Percentiles rank a stretch among this genome's conserved stretches.
Evolutionary conservation across 2,888 invertebrate species (phyloP).

Genomic region (Erynnis tages): DNA sequence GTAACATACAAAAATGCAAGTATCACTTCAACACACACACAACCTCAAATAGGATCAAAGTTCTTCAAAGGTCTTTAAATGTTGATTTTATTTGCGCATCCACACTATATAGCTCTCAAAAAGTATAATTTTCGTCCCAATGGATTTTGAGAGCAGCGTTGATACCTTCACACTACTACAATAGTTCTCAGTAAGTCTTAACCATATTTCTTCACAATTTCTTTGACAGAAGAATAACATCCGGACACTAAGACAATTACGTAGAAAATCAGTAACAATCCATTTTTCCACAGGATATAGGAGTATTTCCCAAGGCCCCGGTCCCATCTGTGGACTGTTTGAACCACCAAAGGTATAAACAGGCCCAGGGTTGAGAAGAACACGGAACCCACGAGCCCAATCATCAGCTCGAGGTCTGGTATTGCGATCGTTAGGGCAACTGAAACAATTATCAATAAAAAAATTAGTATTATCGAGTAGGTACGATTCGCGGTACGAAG

Average conservation of each 20-base stretch:
- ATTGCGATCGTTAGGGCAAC: slow-evolving; percentile 89
- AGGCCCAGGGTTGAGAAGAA: slow-evolving; percentile 88
- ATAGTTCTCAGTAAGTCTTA: too few relatives aligned
- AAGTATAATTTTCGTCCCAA: too few relatives aligned
- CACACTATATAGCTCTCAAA: too few relatives aligned
- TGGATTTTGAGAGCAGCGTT: too few relatives aligned
- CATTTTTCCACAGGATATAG: slow-evolving; percentile 86
- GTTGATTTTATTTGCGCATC: too few relatives aligned
- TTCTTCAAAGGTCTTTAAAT: too few relatives aligned
- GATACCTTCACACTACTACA: too few relatives aligned
- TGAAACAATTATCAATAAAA: slow-evolving; percentile 55
- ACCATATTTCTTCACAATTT: slow-evolving; percentile 44
- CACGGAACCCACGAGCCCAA: slow-evolving; percentile 92
- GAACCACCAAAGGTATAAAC: slow-evolving; percentile 86
- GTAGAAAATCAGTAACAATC: slow-evolving; percentile 58
- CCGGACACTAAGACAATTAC: slow-evolving; percentile 59
- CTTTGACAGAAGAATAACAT: slow-evolving; percentile 55
- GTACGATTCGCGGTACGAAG: too few relatives aligned
- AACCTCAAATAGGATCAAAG: too few relatives aligned
- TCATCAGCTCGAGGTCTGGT: slow-evolving; percentile 91
- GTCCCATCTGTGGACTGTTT: slow-evolving; percentile 87
- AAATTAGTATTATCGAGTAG: background rate
- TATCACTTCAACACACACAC: too few relatives aligned
- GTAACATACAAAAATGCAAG: too few relatives aligned
- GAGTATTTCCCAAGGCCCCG: slow-evolving; percentile 82